Evolutionary conservation across 2,888 invertebrate genomes (phyloP), one percentile per base, ranked within the genome.

Genomic region (Drosophila meridiana): DNA sequence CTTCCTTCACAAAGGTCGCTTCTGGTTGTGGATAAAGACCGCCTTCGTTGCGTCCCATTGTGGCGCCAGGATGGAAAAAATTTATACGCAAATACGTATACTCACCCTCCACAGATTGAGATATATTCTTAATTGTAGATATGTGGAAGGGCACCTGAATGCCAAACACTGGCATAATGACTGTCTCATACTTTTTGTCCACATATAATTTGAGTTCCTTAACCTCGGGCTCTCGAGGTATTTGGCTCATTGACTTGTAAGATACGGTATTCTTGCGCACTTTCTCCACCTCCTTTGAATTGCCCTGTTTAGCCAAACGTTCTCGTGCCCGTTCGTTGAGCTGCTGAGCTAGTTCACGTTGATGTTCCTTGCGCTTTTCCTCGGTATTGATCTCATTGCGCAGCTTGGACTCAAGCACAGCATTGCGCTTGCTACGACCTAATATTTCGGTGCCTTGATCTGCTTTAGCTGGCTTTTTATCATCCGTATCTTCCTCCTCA

Each of bases 121-220:
- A 99, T 90, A 99, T 99, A 93, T 99, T 99, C 94, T 99, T 99
- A 63, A 99, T 98, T 7, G 98, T 99, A 5, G 99, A 98, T 92
- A 99, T 99, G 93, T 99, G 99, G 93, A 98, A 99, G 63, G 99
- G 99, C 72, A 98, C 98, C 0, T 99, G 97, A 53, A 98, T 94
- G 69, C 99, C 99, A 94, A 98, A 99, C 83, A 99, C 96, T 3
- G 99, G 99, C 91, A 99, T 94, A 79, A 99, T 98, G n/a, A 99
- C 97, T 1, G 99, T 99, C 94, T 99, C 99, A 92, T 99, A 99
- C 94, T 98, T 99, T 96, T 95, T 92, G 96, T 98, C 98, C 82
- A 99, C 99, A 94, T 96, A 99, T 75, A 99, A 94, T 93, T 99
- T 98, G 4, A 99, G 94, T 80, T 98, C 98, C 84, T 96, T 97